Evolutionary conservation across 2,888 invertebrate genomes (phyloP).

Genomic region (Pristionchus entomophagus): DNA sequence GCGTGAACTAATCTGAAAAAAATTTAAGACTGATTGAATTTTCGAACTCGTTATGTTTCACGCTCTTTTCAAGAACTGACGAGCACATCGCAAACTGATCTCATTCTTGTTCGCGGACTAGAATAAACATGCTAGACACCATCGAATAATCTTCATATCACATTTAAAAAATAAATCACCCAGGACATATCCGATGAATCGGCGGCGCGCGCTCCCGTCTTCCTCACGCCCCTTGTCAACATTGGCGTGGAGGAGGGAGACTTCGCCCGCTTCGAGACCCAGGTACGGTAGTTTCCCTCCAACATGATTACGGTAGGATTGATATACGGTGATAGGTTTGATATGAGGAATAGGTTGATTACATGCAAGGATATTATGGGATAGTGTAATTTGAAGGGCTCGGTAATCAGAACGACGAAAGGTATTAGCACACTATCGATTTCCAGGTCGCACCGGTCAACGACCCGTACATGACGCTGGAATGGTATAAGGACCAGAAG

Average conservation of each 20-base stretch:
- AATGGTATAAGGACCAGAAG: constrained; percentile 86
- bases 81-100: background rate
- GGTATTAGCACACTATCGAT: background rate
- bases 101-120: background rate
- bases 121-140: background rate
- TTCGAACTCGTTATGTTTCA: constrained; percentile 1
- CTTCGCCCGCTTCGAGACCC: constrained; percentile 84
- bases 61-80: background rate
- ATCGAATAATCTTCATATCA: background rate
- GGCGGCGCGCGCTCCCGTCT: constrained; percentile 82
- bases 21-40: background rate
- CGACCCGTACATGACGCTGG: constrained; percentile 91
- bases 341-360: too few relatives aligned
- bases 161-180: constrained; percentile 74
- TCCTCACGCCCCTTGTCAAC: constrained; percentile 89
- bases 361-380: too few relatives aligned
- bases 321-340: background rate
- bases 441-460: constrained; percentile 89
- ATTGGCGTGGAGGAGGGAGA: constrained; percentile 88
- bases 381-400: background rate
- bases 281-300: constrained; percentile 31
- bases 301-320: too few relatives aligned
- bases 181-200: constrained; percentile 85
- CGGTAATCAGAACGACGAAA: too few relatives aligned
- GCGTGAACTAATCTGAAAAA: background rate